phyloP scores from a whole-genome alignment of 2,113 vertebrate species.

The Dipodomys ordii region DNA sequence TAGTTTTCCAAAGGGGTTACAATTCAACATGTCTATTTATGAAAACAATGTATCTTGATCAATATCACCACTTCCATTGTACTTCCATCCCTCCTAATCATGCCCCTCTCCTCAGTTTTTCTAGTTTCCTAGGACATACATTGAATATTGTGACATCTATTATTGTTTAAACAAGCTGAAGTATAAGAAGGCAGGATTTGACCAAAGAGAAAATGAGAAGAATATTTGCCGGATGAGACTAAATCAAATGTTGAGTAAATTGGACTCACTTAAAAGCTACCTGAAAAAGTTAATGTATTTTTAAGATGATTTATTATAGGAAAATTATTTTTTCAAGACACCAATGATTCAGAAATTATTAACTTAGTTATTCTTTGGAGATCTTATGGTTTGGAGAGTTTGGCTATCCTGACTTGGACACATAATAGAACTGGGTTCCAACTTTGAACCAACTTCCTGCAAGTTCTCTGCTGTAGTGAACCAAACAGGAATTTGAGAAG shows the following conservation, averaged over 20 bases:
- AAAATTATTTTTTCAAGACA: not conserved
- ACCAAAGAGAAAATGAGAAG: not conserved
- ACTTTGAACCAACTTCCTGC: not conserved
- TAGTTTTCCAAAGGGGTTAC: too few relatives aligned
- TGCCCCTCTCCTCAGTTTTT: too few relatives aligned
- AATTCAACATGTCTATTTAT: too few relatives aligned
- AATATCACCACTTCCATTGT: too few relatives aligned
- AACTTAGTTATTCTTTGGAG: not conserved
- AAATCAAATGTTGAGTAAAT: not conserved
- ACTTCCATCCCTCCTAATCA: too few relatives aligned
- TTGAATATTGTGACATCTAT: not conserved
- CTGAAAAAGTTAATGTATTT: not conserved
- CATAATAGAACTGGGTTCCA: not conserved
- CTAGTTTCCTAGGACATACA: too few relatives aligned
- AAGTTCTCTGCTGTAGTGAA: not conserved
- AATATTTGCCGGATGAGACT: not conserved
- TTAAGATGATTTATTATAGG: not conserved
- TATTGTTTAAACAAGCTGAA: not conserved
- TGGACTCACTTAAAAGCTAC: not conserved
- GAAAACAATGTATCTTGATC: too few relatives aligned
- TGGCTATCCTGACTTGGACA: not conserved
- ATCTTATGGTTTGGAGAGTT: not conserved
- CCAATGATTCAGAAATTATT: not conserved
- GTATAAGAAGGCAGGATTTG: not conserved
- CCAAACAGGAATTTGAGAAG: not conserved